Evolutionary conservation across 2,888 invertebrate genomes (phyloP), one percentile per base, ranked within the genome.

Genomic region (Caenorhabditis drosophilae): DNA sequence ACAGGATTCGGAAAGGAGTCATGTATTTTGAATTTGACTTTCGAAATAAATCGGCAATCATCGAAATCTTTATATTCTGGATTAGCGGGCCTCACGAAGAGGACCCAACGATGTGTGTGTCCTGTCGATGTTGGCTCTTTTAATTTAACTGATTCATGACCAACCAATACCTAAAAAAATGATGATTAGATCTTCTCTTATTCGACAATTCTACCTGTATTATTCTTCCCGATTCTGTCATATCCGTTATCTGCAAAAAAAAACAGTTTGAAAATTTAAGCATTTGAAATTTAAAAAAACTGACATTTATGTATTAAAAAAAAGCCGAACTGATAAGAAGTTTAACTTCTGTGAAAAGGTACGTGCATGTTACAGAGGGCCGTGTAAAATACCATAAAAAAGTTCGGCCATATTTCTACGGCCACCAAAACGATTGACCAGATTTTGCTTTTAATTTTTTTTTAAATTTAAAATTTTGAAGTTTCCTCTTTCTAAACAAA

Each of bases 81-180:
- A 38, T 67, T 67, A 1, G 40, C 57, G 3, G 67, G 67, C 11
- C 51, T 42, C 26, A 67, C 67, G 25, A 57, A 67, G 2, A 67
- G 25, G 6, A 60, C 61, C 67, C 67, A 67, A 40, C 31, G 26
- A 40, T 67, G 67, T 4, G 67, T 67, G 27, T 60, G 57, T 2
- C 40, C 38, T 20, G 31, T 18, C 12, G 42, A 6, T 4, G 52
- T 52, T 34, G 22, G 22, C 23, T 42, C 22, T 4, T 41, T 23
- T 15, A 52, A 42, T 34, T 12, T 26, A 11, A 15, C 7, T 3
- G 53, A 60, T n/a, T 58, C 45, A 23, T 67, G 67, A 9, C 67
- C 67, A 11, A 67, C 36, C 0, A 54, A 27, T 7, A 67, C 41
- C 66, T 66, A 20, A 2, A 40, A 18, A 40, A 40, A 18, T 40